Conservation (phyloP, 2,797 vertebrate genomes). For the Microctenopoma stevenorrisi region DNA sequence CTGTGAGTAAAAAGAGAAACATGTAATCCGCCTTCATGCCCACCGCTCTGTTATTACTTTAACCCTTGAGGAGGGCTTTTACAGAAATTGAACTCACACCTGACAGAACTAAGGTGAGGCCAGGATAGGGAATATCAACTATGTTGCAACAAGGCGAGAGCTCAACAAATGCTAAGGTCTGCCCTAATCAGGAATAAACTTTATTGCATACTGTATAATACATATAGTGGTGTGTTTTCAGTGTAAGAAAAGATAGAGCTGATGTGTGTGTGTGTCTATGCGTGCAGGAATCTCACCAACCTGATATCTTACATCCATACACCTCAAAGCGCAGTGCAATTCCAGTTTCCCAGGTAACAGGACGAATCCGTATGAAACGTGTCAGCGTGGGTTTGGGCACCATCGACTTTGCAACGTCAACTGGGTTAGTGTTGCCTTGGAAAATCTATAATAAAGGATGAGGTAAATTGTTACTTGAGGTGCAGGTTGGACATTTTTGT, state of each 20-base stretch:
- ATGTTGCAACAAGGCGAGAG: constrained; percentile 1
- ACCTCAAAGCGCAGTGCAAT: constrained; percentile 97
- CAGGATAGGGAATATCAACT: constrained; percentile 13
- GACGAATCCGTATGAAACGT: constrained; percentile 91
- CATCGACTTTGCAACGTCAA: constrained; percentile 87
- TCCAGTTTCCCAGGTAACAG: constrained; percentile 92
- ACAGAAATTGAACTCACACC: constrained; percentile 41
- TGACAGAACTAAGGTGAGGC: constrained; percentile 14
- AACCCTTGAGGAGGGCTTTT: constrained; percentile 37
- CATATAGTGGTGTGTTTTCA: not conserved
- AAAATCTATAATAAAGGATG: constrained; percentile 85
- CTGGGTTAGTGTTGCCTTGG: constrained; percentile 94
- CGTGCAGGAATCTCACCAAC: constrained; percentile 76
- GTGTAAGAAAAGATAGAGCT: not conserved
- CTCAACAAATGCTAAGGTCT: not conserved
- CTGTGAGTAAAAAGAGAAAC: constrained; percentile 60
- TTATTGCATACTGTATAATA: too few relatives aligned
- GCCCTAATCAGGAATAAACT: not conserved
- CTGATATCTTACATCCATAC: constrained; percentile 98
- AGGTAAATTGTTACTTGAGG: constrained; percentile 58
- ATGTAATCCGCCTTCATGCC: constrained; percentile 69
- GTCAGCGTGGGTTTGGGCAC: constrained; percentile 94
- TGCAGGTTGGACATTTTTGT: constrained; percentile 19
- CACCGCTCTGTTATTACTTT: constrained; percentile 65
- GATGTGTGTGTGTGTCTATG: constrained; percentile 6